These are phyloP conservation scores for Saguinus midas DNA, from an alignment of 2,113 vertebrate genomes.

Conservation along the genomic window DNA sequence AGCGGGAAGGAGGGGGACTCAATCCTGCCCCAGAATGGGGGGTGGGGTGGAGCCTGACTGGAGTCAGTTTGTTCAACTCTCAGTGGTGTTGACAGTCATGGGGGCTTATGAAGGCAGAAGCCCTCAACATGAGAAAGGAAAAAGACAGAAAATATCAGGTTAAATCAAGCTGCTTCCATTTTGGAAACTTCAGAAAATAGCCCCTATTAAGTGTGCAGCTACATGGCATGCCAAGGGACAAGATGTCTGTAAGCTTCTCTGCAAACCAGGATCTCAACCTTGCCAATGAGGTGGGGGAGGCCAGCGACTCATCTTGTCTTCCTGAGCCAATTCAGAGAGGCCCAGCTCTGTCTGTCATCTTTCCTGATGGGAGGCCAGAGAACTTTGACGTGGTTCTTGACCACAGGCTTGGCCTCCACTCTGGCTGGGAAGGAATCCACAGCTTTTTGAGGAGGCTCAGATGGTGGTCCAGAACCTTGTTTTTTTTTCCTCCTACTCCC, in stretches of 20 bases:
- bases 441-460: slow-evolving; percentile 40
- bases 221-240: background rate
- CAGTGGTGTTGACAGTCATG: background rate
- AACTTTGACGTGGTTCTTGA: slow-evolving; percentile 64
- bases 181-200: slow-evolving; percentile 40
- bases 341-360: slow-evolving; percentile 22
- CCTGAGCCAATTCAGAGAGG: slow-evolving; percentile 58
- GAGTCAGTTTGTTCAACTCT: background rate
- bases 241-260: background rate
- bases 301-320: background rate
- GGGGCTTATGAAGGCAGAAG: background rate
- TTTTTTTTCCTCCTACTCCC: background rate
- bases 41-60: background rate
- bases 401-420: slow-evolving; percentile 60
- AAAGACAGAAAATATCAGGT: background rate
- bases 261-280: background rate
- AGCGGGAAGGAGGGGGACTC: background rate
- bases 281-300: background rate
- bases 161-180: background rate
- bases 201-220: background rate
- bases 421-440: slow-evolving; percentile 44
- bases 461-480: slow-evolving; percentile 40
- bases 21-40: background rate
- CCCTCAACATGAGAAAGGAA: background rate
- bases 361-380: slow-evolving; percentile 63